Evolutionary conservation across 2,888 invertebrate genomes (phyloP).

Genomic region (Alloplasta piceator): DNA sequence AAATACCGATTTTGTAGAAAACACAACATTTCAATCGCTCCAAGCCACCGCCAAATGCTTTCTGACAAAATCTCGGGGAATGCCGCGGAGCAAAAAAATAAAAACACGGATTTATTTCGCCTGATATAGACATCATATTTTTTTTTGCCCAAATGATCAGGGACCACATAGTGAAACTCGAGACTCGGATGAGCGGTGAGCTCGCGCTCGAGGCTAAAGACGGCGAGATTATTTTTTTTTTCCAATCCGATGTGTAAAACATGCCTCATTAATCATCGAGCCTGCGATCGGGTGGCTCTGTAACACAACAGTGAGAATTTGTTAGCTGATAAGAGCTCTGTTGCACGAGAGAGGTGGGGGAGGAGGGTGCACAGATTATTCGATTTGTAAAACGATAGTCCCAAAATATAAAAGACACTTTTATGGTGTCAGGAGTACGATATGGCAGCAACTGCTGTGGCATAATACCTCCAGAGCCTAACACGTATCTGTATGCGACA

Average conservation of each 20-base stretch:
- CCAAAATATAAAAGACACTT: not conserved
- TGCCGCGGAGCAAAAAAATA: no score
- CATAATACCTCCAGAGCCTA: constrained; percentile 25
- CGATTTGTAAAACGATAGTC: constrained; percentile 30
- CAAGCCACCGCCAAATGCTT: no score
- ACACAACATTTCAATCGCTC: no score
- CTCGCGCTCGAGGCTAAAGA: not conserved
- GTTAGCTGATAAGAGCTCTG: constrained; percentile 6
- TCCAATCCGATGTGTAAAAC: not conserved
- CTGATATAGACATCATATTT: not conserved
- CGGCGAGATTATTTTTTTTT: not conserved
- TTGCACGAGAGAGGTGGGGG: not conserved
- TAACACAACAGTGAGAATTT: constrained; percentile 23
- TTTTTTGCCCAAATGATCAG: constrained; percentile 5
- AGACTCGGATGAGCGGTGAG: constrained; percentile 17
- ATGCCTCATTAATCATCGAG: constrained; percentile 33
- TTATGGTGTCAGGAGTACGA: constrained; percentile 6
- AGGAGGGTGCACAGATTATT: constrained; percentile 10
- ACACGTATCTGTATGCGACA: constrained; percentile 3
- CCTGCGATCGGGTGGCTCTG: constrained; percentile 3
- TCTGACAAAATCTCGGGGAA: no score
- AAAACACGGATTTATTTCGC: no score
- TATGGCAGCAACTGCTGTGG: not conserved
- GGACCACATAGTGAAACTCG: constrained; percentile 9
- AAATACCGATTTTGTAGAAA: no score